Evolutionary conservation across 2,888 invertebrate species (phyloP).

Genomic region (Philereme vetulata): DNA sequence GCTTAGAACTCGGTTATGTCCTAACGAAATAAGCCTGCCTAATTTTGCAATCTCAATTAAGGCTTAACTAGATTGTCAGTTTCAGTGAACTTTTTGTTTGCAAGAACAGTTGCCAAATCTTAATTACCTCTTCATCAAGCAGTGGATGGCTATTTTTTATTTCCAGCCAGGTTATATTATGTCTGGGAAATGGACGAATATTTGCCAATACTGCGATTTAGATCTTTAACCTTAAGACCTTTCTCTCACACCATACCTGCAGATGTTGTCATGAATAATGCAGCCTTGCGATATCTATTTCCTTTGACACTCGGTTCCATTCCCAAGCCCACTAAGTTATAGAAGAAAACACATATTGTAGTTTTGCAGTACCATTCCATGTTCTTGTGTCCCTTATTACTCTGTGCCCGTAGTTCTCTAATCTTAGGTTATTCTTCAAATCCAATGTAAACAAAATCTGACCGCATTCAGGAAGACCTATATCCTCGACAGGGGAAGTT

Average conservation of each 20-base stretch:
- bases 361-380: too few relatives aligned
- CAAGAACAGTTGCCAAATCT: conserved; percentile 5
- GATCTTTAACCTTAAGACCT: conserved; percentile 12
- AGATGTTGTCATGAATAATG: conserved; percentile 19
- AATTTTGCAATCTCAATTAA: conserved; percentile 19
- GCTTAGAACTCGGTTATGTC: conserved; percentile 31
- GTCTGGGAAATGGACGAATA: conserved; percentile 1
- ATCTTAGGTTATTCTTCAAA: neutral
- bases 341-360: too few relatives aligned
- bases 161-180: neutral
- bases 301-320: neutral
- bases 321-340: too few relatives aligned
- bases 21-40: conserved; percentile 18
- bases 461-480: conserved; percentile 31
- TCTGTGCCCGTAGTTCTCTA: neutral
- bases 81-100: conserved; percentile 5
- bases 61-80: conserved; percentile 13
- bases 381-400: too few relatives aligned
- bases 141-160: neutral
- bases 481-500: conserved; percentile 44
- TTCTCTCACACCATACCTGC: conserved; percentile 11
- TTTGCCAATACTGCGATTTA: conserved; percentile 4
- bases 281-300: neutral
- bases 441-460: conserved; percentile 13
- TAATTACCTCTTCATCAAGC: conserved; percentile 2